phyloP scores from a whole-genome alignment of 2,113 vertebrate species.

The Pelusios castaneus region DNA sequence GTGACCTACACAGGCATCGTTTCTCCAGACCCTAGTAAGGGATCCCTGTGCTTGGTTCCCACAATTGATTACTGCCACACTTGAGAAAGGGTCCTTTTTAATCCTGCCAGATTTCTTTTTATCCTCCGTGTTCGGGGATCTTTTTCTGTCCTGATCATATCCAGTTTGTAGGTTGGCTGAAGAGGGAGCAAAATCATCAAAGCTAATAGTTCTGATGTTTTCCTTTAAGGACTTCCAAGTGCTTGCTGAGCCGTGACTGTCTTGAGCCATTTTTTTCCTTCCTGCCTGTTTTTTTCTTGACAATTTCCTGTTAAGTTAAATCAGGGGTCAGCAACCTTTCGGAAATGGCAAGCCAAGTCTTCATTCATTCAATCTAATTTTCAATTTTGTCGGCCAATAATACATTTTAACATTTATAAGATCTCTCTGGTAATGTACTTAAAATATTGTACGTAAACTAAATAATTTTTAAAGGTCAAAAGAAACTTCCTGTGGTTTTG shows the following conservation, averaged over 20 bases:
- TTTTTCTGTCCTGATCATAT: neutral
- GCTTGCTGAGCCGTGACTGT: neutral
- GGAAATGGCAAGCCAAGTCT: too few species aligned
- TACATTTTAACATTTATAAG: too few species aligned
- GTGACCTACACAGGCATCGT: neutral
- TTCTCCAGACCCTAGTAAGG: neutral
- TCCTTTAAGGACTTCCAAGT: conserved; percentile 51
- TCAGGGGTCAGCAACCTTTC: neutral
- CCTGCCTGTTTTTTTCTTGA: conserved; percentile 6
- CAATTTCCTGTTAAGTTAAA: conserved; percentile 62
- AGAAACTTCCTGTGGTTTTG: too few species aligned
- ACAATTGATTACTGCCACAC: neutral
- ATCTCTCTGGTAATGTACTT: too few species aligned
- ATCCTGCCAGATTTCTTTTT: neutral
- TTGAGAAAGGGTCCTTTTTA: neutral
- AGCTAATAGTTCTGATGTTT: neutral
- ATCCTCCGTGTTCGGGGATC: neutral
- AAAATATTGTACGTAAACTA: too few species aligned
- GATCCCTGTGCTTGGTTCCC: neutral
- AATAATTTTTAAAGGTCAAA: too few species aligned
- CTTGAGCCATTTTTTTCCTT: conserved; percentile 45
- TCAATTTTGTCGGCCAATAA: too few species aligned
- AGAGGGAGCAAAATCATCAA: neutral
- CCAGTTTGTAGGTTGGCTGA: neutral
- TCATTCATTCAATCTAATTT: too few species aligned